Percentiles rank a stretch among this genome's conserved stretches.
Conservation (phyloP, 1,140 invertebrate genomes). For the Nixonia krombeini region DNA sequence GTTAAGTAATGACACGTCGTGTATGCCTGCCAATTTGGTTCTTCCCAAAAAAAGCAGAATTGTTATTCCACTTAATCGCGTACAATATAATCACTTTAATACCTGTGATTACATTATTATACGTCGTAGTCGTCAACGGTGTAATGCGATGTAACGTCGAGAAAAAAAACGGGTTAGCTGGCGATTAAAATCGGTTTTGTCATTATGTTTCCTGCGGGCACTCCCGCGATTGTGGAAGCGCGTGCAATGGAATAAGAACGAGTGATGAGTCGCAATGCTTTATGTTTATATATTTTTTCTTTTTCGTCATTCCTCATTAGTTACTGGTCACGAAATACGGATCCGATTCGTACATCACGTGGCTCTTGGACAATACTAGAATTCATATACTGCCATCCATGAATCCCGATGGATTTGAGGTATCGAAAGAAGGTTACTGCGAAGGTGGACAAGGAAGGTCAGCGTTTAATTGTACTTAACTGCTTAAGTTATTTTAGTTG, state of each 20-base stretch:
- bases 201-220: slow-evolving; percentile 9
- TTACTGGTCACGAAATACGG: slow-evolving; percentile 87
- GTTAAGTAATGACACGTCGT: too few species aligned
- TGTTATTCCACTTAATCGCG: slow-evolving; percentile 30
- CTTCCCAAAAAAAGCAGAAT: not conserved
- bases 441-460: slow-evolving; percentile 87
- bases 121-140: slow-evolving; percentile 28
- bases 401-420: slow-evolving; percentile 93
- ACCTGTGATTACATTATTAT: slow-evolving; percentile 29
- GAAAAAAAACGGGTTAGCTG: slow-evolving; percentile 32
- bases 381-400: slow-evolving; percentile 94
- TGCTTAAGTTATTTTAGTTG: too few species aligned
- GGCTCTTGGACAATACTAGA: slow-evolving; percentile 90
- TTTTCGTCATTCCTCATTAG: slow-evolving; percentile 66
- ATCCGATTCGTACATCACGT: slow-evolving; percentile 84
- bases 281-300: slow-evolving; percentile 24
- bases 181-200: slow-evolving; percentile 33
- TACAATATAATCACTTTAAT: slow-evolving; percentile 18
- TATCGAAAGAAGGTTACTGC: slow-evolving; percentile 89
- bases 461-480: too few species aligned
- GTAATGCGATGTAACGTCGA: slow-evolving; percentile 14
- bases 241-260: slow-evolving; percentile 25
- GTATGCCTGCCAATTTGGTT: not conserved
- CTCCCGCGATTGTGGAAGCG: slow-evolving; percentile 20
- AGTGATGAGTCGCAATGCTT: slow-evolving; percentile 25